These are phyloP conservation scores for Callionymus lyra DNA, from an alignment of 2,113 vertebrate genomes.

Conservation along the genomic window DNA sequence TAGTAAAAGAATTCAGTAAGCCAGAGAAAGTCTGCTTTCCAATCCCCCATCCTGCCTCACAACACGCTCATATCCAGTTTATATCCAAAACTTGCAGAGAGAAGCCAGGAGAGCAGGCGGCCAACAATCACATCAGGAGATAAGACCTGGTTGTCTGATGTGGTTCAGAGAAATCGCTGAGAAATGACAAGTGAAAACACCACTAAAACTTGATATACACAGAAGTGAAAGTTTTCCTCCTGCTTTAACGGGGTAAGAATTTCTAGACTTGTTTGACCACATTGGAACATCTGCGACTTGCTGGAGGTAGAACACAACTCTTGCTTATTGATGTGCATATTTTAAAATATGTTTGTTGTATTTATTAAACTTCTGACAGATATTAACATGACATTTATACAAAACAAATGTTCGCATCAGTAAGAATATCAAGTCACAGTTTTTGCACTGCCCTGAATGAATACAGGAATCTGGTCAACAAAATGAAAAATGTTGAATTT, in stretches of 20 bases:
- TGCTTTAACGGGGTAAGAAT: constrained; percentile 5
- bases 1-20: constrained; percentile 34
- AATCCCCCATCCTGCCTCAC: constrained; percentile 35
- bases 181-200: constrained; percentile 23
- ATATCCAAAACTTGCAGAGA: constrained; percentile 19
- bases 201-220: constrained; percentile 20
- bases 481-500: too few relatives aligned
- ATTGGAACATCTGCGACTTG: constrained; percentile 12
- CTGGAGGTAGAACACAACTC: too few relatives aligned
- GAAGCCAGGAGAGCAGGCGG: constrained; percentile 16
- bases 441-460: too few relatives aligned
- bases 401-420: too few relatives aligned
- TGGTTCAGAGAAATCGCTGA: constrained; percentile 27
- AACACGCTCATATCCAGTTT: constrained; percentile 26
- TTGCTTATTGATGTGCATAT: too few relatives aligned
- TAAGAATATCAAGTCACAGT: too few relatives aligned
- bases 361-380: too few relatives aligned
- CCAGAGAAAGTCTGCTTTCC: too few relatives aligned
- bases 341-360: too few relatives aligned
- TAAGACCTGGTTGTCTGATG: constrained; percentile 44
- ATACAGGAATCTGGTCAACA: too few relatives aligned
- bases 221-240: constrained; percentile 18
- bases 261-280: constrained; percentile 4
- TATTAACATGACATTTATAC: too few relatives aligned
- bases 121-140: constrained; percentile 48